A percentile compares a stretch with the other conserved stretches of the same genome.
Evolutionary conservation across 2,797 vertebrate species (phyloP).

Genomic region (Chelmon rostratus): DNA sequence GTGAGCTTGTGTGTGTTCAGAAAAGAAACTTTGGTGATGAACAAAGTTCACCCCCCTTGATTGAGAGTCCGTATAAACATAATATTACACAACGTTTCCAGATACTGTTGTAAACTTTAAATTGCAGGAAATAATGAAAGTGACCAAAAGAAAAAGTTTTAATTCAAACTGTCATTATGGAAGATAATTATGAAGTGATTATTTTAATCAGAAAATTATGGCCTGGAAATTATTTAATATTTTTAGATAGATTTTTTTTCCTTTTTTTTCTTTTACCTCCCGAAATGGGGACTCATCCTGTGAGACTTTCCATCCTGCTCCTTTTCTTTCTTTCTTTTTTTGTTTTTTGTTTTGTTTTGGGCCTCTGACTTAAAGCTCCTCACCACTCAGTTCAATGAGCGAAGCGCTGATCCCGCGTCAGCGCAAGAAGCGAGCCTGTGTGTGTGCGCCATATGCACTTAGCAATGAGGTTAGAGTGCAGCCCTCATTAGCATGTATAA

Average conservation of each 20-base stretch:
- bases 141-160: neutral
- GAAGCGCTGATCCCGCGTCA: slow-evolving; percentile 67
- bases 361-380: slow-evolving; percentile 46
- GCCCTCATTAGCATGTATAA: slow-evolving; percentile 84
- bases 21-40: slow-evolving; percentile 36
- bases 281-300: neutral
- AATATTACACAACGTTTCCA: neutral
- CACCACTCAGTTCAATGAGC: slow-evolving; percentile 55
- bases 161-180: neutral
- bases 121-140: neutral
- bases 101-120: slow-evolving; percentile 16
- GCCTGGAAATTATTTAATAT: neutral
- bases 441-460: slow-evolving; percentile 76
- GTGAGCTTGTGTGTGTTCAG: slow-evolving; percentile 12
- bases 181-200: neutral
- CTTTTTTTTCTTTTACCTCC: neutral
- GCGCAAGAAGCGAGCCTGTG: slow-evolving; percentile 60
- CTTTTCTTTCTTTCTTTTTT: neutral
- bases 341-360: slow-evolving; percentile 5
- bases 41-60: slow-evolving; percentile 33
- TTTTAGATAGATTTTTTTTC: neutral
- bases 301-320: neutral
- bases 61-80: slow-evolving; percentile 15
- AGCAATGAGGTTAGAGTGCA: slow-evolving; percentile 78
- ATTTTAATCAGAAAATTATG: neutral